Percentiles rank a stretch among this genome's conserved stretches.
These are phyloP conservation scores for Propithecus deckenii DNA, from an alignment of 2,797 vertebrate species.

Conservation along the genomic window DNA sequence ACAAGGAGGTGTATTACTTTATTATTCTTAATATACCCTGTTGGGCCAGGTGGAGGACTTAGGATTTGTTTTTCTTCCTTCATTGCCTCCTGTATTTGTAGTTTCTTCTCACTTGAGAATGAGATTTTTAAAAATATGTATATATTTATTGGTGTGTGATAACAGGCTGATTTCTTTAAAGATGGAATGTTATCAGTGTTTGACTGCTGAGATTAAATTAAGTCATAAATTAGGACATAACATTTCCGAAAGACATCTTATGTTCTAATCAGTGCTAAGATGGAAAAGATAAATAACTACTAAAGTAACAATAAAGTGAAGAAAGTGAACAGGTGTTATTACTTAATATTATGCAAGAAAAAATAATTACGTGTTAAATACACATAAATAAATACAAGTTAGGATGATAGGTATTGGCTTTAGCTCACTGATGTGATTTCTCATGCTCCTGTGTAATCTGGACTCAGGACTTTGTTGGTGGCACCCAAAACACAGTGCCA, in stretches of 20 bases:
- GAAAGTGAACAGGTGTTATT: constrained; percentile 43
- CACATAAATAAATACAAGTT: constrained; percentile 20
- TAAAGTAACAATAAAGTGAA: constrained; percentile 50
- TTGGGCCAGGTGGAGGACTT: neutral
- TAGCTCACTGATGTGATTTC: neutral
- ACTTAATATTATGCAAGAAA: constrained; percentile 65
- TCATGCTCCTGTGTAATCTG: neutral
- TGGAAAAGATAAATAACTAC: constrained; percentile 59
- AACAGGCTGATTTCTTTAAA: constrained; percentile 74
- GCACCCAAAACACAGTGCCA: fast-evolving
- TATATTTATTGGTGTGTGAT: constrained; percentile 54
- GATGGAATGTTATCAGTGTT: constrained; percentile 63
- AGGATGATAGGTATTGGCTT: neutral
- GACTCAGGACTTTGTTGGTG: neutral
- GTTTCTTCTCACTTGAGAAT: constrained; percentile 61
- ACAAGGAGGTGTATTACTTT: neutral
- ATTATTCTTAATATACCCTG: neutral
- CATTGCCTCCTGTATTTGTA: constrained; percentile 54
- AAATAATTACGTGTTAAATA: constrained; percentile 48
- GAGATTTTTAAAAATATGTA: constrained; percentile 19
- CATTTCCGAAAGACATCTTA: constrained; percentile 78
- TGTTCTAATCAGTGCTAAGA: constrained; percentile 76
- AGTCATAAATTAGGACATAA: constrained; percentile 74
- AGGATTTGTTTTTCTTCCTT: constrained; percentile 55
- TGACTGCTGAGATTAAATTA: constrained; percentile 74